Conservation (phyloP, 37 sponge, comb jelly and placozoan genomes). For the Cladorhizidae sp. region DNA sequence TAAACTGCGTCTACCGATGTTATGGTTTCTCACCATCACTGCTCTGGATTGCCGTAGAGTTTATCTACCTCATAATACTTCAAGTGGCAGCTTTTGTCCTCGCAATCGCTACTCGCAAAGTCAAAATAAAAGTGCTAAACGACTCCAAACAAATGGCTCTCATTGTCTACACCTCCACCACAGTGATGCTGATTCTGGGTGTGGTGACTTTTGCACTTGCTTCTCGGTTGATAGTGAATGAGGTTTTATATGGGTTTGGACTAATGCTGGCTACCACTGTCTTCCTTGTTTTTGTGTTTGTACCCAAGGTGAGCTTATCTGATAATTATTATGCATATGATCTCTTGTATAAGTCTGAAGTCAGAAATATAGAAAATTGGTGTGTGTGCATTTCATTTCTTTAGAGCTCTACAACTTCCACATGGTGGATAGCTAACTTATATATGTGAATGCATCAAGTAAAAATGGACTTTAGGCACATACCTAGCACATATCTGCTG, state of each 20-base stretch:
- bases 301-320: constrained; percentile 27
- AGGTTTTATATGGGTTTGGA: constrained; percentile 14
- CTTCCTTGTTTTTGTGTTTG: constrained; percentile 18
- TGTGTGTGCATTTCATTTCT: too few relatives aligned
- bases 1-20: background rate
- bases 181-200: constrained; percentile 21
- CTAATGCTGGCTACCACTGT: constrained; percentile 23
- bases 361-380: too few relatives aligned
- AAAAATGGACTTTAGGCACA: too few relatives aligned
- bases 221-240: background rate
- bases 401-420: too few relatives aligned
- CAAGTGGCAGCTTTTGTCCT: background rate
- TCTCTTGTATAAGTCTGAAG: too few relatives aligned
- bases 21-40: background rate
- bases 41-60: background rate
- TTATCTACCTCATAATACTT: background rate
- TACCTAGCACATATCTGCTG: too few relatives aligned
- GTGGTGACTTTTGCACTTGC: constrained; percentile 12
- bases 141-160: constrained; percentile 2
- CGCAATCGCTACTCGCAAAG: background rate
- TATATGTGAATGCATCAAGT: too few relatives aligned
- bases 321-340: too few relatives aligned
- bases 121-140: background rate
- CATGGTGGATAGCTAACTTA: too few relatives aligned
- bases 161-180: constrained; percentile 35